Base-by-base conservation (phyloP, 2,113 vertebrate genomes). In the Myanophis thanlyinensis region DNA sequence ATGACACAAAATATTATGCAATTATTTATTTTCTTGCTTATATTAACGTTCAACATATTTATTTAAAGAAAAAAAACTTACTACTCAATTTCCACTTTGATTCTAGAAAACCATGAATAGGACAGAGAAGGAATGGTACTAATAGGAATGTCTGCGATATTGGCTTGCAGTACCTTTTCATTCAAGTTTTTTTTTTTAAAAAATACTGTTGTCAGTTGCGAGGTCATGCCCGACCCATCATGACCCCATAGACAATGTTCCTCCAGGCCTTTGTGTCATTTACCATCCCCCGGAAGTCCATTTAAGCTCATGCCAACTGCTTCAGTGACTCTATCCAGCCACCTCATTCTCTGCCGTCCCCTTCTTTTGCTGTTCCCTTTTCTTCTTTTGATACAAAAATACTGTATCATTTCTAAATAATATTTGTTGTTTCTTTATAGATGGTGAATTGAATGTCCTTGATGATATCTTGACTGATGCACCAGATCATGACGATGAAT, bases 401-500 rank as follows among this genome's bases (percentile, higher is more conserved):
- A 15, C 5, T 51, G 88, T 2, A 44, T 88, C 5, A 52, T 40
- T 87, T 51, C 67, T 46, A 46, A 67, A 15, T 88, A 11, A 4
- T 47, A 67, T 30, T 86, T 93, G 93, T 92, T n/a, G 84, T 85
- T 93, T 94, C 9, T 94, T 97, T 98, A 92, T 95, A 99, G 99
- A 99, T 94, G 99, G 99, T 94, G 99, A 99, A 93, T 97, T 99
- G 48, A 99, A 99, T 54, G 99, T 99, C 93, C 97, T 99, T 92
- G 99, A 99, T 97, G 99, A 99, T 96, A 98, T 99, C 96, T 97
- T 99, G 96, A 99, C 99, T 90, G 99, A 99, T 97, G 99, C 98
- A 92, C 99, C 99, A 12, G 99, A 99, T 96, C 99, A 99, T 94
- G 99, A 99, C 80, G 99, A 99, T 92, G 99, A 99, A 93, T 97